Base-by-base conservation (phyloP, 2,797 vertebrate species). In the Sternotherus odoratus region DNA sequence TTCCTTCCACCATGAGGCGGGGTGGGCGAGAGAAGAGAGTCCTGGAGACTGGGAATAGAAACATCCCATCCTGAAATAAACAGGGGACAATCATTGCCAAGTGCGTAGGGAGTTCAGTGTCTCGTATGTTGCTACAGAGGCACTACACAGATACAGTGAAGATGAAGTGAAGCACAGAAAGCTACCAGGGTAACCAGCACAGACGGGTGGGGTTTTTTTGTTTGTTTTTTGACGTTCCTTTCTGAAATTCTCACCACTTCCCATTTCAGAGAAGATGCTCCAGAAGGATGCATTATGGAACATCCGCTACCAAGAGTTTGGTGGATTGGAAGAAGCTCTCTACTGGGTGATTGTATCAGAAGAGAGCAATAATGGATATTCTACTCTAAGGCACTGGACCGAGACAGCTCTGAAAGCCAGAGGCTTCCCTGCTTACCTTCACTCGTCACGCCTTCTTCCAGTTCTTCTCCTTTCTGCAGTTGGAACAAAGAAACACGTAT, bases 371-470 rank as follows among this genome's bases (percentile, higher is more conserved):
- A 21, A 21, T 56, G 11, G 16, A 19, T 33, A 30, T 75, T 75
- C 46, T 28, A 91, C 91, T 78, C 88, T 77, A 86, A 69, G 36
- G 36, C 66, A 23, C 19, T 39, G 36, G 66, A 69, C 36, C 12
- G 84, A 94, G 85, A 86, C 0, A 7, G 86, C 85, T 88, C 46
- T 48, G 53, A 60, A 28, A 72, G 91, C 92, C 93, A 92, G 4
- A 0, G 81, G 91, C 77, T 81, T 75, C 92, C 93, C 87, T 75
- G 86, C 96, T 78, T 98, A 99, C 99, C 99, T 99, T 99, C 99
- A 85, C 99, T 99, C 1, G 99, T 99, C 97, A 99, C 99, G 0
- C 99, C 99, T 97, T 99, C 99, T 93, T 99, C 99, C 16, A 97
- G 98, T 53, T 99, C 99, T 2, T 99, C 99, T 83, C 99, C 99